These are phyloP conservation scores for Oxytorus armatus DNA, from an alignment of 2,888 invertebrate genomes.

Conservation along the genomic window DNA sequence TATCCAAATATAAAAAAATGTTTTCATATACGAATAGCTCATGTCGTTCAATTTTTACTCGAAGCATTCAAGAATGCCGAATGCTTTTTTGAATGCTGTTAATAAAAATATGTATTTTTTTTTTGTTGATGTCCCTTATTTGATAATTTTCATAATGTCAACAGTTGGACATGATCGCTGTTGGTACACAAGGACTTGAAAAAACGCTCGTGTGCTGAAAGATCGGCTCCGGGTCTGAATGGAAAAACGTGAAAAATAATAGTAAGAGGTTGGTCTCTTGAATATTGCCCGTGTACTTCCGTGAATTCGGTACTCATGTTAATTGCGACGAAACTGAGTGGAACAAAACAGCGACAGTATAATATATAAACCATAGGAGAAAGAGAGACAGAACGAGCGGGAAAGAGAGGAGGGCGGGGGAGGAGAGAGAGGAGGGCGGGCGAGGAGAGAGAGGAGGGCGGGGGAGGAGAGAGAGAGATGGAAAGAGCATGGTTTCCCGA, in stretches of 20 bases:
- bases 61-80: no score
- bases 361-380: not conserved
- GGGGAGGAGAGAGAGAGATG: no score
- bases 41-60: no score
- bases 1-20: no score
- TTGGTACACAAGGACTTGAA: not conserved
- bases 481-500: constrained; percentile 38
- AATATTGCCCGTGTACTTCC: constrained; percentile 1
- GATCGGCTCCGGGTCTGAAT: not conserved
- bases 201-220: not conserved
- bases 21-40: no score
- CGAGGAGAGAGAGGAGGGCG: no score
- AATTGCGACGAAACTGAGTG: constrained; percentile 41
- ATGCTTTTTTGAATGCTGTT: no score
- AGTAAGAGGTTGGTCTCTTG: not conserved
- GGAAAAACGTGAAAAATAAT: not conserved
- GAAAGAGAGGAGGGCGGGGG: not conserved
- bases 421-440: no score
- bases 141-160: not conserved
- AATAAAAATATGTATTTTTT: no score
- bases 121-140: not conserved
- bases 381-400: no score
- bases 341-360: constrained; percentile 25
- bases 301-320: constrained; percentile 48
- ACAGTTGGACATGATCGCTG: no score